These are phyloP conservation scores for Leptinotarsa defecta DNA, from an alignment of 1,140 invertebrate genomes.

Conservation along the genomic window DNA sequence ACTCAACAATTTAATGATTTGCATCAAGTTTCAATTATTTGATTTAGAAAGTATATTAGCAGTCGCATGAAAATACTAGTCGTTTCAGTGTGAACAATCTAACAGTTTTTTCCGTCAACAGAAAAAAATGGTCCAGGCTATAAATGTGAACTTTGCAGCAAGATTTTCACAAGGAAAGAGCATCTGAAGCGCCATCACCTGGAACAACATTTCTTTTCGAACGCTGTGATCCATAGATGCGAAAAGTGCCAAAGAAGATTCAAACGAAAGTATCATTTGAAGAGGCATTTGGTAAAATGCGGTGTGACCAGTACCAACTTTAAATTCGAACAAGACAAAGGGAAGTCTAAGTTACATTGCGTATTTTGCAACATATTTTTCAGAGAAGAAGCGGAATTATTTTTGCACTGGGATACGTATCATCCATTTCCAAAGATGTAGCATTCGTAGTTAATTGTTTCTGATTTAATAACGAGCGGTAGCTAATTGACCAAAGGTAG, in stretches of 20 bases:
- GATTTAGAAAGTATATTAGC: background rate
- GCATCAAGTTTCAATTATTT: too few relatives aligned
- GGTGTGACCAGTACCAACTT: too few relatives aligned
- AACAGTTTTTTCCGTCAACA: background rate
- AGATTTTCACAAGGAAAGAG: conserved; percentile 68
- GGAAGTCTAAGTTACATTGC: background rate
- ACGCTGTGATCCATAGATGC: conserved; percentile 22
- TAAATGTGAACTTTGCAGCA: conserved; percentile 65
- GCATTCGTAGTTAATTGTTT: background rate
- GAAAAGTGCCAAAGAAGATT: conserved; percentile 29
- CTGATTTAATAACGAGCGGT: too few relatives aligned
- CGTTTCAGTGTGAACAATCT: too few relatives aligned
- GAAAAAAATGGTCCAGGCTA: conserved; percentile 21
- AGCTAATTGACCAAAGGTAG: too few relatives aligned
- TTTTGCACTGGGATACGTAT: conserved; percentile 11
- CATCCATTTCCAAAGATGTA: conserved; percentile 8
- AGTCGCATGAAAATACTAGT: background rate
- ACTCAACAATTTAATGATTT: too few relatives aligned
- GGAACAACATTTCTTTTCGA: background rate
- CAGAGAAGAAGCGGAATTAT: conserved; percentile 5
- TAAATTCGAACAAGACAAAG: background rate
- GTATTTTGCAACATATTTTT: conserved; percentile 13
- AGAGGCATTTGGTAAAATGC: conserved; percentile 25
- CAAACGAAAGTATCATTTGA: conserved; percentile 37
- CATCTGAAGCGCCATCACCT: conserved; percentile 56